phyloP scores from a whole-genome alignment of 2,888 invertebrate genomes.

The Leptinotarsa tumamoca region DNA sequence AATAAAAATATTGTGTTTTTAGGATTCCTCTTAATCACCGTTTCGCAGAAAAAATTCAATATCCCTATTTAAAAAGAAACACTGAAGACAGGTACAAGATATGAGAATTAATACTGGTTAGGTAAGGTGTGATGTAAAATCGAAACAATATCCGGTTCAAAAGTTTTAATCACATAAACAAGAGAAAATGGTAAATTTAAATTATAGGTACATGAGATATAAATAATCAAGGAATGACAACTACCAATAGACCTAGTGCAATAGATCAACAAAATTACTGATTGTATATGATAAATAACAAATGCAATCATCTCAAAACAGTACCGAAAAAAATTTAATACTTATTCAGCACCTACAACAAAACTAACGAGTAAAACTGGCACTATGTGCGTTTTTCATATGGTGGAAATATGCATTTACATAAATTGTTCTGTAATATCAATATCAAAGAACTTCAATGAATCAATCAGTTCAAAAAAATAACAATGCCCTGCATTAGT shows the following conservation, averaged over 20 bases:
- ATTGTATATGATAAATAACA: slow-evolving; percentile 25
- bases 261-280: slow-evolving; percentile 26
- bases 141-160: neutral
- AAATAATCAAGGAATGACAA: slow-evolving; percentile 32
- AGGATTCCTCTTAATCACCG: no score
- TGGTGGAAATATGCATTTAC: slow-evolving; percentile 8
- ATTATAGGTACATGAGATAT: slow-evolving; percentile 15
- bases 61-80: no score
- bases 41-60: no score
- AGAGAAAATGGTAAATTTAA: slow-evolving; percentile 8
- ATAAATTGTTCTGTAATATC: slow-evolving; percentile 10
- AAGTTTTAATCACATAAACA: slow-evolving; percentile 12
- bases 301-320: slow-evolving; percentile 25
- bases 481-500: slow-evolving; percentile 16
- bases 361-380: neutral
- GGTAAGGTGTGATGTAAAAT: neutral
- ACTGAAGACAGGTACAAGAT: no score
- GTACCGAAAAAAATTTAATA: slow-evolving; percentile 7
- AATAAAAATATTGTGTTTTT: no score
- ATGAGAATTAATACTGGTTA: no score
- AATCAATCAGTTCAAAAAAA: slow-evolving; percentile 9
- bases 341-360: slow-evolving; percentile 8
- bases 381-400: slow-evolving; percentile 19
- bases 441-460: slow-evolving; percentile 1
- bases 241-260: slow-evolving; percentile 23